Evolutionary conservation across 2,888 invertebrate genomes (phyloP), one percentile per base, ranked within the genome.

Genomic region (Tanytarsus gracilentus): DNA sequence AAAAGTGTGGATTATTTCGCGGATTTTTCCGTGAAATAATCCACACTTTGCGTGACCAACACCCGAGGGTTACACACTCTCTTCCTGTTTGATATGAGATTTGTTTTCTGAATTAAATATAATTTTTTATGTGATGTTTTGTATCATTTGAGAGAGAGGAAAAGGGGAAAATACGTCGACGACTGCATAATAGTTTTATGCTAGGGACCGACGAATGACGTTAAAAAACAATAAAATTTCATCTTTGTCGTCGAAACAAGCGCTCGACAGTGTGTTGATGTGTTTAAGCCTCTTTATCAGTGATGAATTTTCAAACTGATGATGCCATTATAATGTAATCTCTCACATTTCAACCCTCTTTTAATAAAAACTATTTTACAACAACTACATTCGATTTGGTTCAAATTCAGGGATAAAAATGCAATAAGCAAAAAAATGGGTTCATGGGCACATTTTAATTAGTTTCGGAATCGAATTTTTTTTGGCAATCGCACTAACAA

Each of bases 241-340:
- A 36, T 36, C 36, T 53, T 23, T 23, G 33, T 11, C n/a, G 40
- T 58, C 44, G 16, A 26, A 23, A 44, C 48, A n/a, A n/a, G n/a
- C n/a, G n/a, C n/a, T n/a, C n/a, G n/a, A n/a, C n/a, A n/a, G n/a
- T 27, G 18, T 58, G 58, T 58, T 48, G 58, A 55, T 55, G 55
- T 55, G 55, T 55, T 55, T 55, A 55, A 48, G 58, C 58, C 58
- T 58, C 58, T 58, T 58, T 58, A 58, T 58, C 58, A 58, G 48
- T 58, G 58, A 58, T 58, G 58, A 58, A 58, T 58, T 58, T 39
- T 25, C n/a, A n/a, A 40, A 29, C 30, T 58, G 58, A 58, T 58
- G 58, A 58, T 58, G 58, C 58, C 48, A 58, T 58, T 58, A 58
- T 29, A 58, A 23, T 58, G 58, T 58, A 58, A 58, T 58, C 58